Base-by-base conservation (phyloP, 23 tunicate species). In the Aplidium turbinatum region DNA sequence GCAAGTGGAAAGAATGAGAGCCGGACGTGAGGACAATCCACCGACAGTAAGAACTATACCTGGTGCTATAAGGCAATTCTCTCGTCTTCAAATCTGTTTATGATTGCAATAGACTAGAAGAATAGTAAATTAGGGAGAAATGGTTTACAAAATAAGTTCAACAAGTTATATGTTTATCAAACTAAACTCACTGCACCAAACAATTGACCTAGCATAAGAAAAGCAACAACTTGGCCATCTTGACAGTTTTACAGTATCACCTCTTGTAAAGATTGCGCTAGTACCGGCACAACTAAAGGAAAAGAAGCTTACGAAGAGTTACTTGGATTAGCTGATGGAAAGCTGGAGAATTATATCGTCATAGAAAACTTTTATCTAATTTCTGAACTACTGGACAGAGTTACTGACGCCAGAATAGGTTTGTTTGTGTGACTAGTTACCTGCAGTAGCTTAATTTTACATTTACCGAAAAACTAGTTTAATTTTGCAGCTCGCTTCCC, bases 221-320 rank as follows among this genome's bases (percentile, higher is more conserved):
- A n/a, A n/a, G n/a, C n/a, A n/a, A n/a, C n/a, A n/a, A n/a, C n/a
- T n/a, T n/a, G n/a, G n/a, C n/a, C n/a, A n/a, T n/a, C n/a, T n/a
- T n/a, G n/a, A n/a, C n/a, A 42, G 50, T 42, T 42, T 42, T 42
- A 42, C 50, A 42, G 50, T 16, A 42, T 42, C 11, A 42, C 50
- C 16, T 42, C 50, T 16, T 42, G 50, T 42, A 9, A 9, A 16
- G 50, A 42, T 9, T 42, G 50, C 50, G 11, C 50, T 9, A n/a
- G n/a, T n/a, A n/a, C n/a, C n/a, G 50, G 16, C 11, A 11, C 50
- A 42, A 11, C 11, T 9, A 42, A 9, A 9, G 50, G 50, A 42
- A 9, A 11, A 11, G 50, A 42, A 11, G 50, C 50, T 11, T 42
- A 42, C 50, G 16, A 42, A 9, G 50, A 42, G 16, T 42, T 42